Conservation (phyloP, 1,140 invertebrate species). For the Calephelis nemesis region DNA sequence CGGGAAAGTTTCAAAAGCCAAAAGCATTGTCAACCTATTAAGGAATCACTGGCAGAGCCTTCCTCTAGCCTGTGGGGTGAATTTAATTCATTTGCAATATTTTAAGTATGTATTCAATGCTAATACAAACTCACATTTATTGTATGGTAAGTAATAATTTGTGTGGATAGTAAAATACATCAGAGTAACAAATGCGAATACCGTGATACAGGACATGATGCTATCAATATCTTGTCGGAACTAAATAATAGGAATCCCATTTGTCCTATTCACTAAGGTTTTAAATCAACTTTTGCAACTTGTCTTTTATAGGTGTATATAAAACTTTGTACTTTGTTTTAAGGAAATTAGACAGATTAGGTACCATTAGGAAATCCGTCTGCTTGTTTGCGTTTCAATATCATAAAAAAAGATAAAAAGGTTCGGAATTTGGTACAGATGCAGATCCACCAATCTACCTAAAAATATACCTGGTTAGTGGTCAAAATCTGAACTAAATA, state of each 20-base stretch:
- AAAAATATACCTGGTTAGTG: too few relatives aligned
- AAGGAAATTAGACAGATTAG: too few relatives aligned
- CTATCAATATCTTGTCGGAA: conserved; percentile 15
- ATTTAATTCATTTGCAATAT: conserved; percentile 24
- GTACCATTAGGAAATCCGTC: too few relatives aligned
- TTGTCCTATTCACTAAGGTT: background rate
- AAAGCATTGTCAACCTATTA: background rate
- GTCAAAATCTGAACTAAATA: too few relatives aligned
- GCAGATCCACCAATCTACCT: too few relatives aligned
- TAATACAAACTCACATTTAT: conserved; percentile 23
- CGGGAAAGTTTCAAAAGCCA: background rate
- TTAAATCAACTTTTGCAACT: too few relatives aligned
- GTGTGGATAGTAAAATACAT: conserved; percentile 13
- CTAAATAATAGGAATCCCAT: background rate
- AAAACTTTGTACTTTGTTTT: too few relatives aligned
- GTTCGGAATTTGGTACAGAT: too few relatives aligned
- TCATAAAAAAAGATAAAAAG: too few relatives aligned
- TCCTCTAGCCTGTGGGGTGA: conserved; percentile 10
- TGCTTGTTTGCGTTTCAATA: too few relatives aligned
- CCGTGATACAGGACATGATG: background rate
- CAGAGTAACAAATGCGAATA: conserved; percentile 8
- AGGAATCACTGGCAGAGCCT: conserved; percentile 18
- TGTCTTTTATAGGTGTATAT: too few relatives aligned
- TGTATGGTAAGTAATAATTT: conserved; percentile 14
- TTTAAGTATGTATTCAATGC: conserved; percentile 28